These are phyloP conservation scores for Ommatoiulus sabulosus DNA, from an alignment of 2,888 invertebrate species.

Conservation along the genomic window DNA sequence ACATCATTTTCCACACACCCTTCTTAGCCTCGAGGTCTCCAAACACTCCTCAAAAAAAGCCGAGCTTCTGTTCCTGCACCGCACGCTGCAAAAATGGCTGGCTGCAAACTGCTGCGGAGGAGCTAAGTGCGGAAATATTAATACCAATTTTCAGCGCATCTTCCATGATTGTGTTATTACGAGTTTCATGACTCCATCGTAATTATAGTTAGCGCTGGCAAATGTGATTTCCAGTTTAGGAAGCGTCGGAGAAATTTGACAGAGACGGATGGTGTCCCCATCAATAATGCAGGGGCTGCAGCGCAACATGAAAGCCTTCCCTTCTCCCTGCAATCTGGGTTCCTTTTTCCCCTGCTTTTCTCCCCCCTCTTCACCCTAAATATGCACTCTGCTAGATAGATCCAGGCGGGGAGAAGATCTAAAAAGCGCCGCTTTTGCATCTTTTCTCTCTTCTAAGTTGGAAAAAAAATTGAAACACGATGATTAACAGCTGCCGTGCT, in stretches of 20 bases:
- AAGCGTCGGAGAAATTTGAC: slow-evolving; percentile 53
- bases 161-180: slow-evolving; percentile 49
- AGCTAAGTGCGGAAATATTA: slow-evolving; percentile 48
- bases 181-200: slow-evolving; percentile 49
- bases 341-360: slow-evolving; percentile 50
- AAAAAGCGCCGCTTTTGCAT: slow-evolving; percentile 50
- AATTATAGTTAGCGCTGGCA: slow-evolving; percentile 50
- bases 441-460: slow-evolving; percentile 46
- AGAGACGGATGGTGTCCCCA: slow-evolving; percentile 54
- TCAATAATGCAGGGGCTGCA: slow-evolving; percentile 54
- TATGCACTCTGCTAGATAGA: slow-evolving; percentile 44
- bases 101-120: background rate
- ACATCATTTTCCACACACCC: too few relatives aligned
- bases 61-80: background rate
- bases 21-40: too few relatives aligned
- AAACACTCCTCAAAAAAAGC: background rate
- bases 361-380: background rate
- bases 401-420: slow-evolving; percentile 50
- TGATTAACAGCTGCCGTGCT: slow-evolving; percentile 56
- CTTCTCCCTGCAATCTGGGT: background rate
- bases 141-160: slow-evolving; percentile 47
- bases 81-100: slow-evolving; percentile 7
- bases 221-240: slow-evolving; percentile 53
- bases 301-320: slow-evolving; percentile 50
- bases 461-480: slow-evolving; percentile 55